These are phyloP conservation scores for Acrobasis consociella DNA, from an alignment of 2,888 invertebrate species.

Conservation along the genomic window DNA sequence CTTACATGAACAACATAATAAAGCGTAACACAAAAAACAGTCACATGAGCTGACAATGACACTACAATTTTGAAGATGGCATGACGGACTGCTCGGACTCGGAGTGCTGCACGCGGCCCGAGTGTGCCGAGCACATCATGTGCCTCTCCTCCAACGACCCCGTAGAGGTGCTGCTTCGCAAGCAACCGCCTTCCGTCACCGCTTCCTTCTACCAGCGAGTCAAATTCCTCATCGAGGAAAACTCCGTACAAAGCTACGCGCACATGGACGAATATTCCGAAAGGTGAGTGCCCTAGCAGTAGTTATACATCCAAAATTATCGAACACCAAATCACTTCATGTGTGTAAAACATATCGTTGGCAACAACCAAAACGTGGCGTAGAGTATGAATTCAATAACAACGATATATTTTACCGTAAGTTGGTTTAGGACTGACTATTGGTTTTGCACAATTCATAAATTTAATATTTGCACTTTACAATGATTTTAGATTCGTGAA, in stretches of 20 bases:
- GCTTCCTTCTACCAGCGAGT: conserved; percentile 99
- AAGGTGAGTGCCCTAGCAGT: conserved; percentile 88
- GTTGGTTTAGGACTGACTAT: conserved; percentile 65
- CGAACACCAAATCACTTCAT: conserved; percentile 73
- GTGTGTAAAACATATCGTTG: conserved; percentile 68
- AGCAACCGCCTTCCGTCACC: conserved; percentile 97
- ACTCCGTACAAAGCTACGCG: conserved; percentile 99
- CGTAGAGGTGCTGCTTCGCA: conserved; percentile 96
- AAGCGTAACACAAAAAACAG: conserved; percentile 22
- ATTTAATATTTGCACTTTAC: conserved; percentile 74
- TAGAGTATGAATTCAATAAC: conserved; percentile 6
- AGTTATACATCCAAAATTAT: conserved; percentile 44
- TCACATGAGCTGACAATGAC: conserved; percentile 56
- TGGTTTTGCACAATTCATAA: conserved; percentile 71
- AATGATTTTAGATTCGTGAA: conserved; percentile 74
- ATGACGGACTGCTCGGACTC: conserved; percentile 99
- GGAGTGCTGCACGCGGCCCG: conserved; percentile 96
- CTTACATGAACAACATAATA: not conserved
- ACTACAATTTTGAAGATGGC: conserved; percentile 90
- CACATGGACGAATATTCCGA: conserved; percentile 99
- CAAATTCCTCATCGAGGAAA: conserved; percentile 98
- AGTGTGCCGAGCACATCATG: conserved; percentile 95
- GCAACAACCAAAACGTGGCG: conserved; percentile 23
- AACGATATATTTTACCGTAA: conserved; percentile 66
- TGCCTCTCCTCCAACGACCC: conserved; percentile 98